Evolutionary conservation across 2,888 invertebrate genomes (phyloP), one percentile per base, ranked within the genome.

Genomic region (Creontiades dilutus): DNA sequence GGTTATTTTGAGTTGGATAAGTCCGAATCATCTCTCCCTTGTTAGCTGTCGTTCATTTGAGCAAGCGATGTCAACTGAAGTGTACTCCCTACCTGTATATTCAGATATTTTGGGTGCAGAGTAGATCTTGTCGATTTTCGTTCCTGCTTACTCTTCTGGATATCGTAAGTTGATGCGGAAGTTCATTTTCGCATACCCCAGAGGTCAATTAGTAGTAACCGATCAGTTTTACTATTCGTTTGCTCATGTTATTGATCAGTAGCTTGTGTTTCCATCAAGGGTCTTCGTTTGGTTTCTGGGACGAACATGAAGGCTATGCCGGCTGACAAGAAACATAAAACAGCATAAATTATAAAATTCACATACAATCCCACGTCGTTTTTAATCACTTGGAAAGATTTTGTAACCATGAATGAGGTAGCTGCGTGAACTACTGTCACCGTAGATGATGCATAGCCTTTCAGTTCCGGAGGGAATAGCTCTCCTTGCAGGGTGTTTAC

Each of bases 401-500:
- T 92, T 7, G 92, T 92, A 14, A 92, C 92, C 2, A 91, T 89
- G 82, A 91, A 91, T 5, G 91, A 90, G 1, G 91, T 89, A 48
- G 90, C 90, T 23, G 91, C 92, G 89, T 92, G 92, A 55, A 91
- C 90, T 27, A 92, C 75, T 27, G 92, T 91, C 7, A 90, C 89
- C n/a, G 91, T 90, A 0, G 92, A 91, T 4, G 92, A 91, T 23
- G 92, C 91, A 16, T 91, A 47, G 12, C 91, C 92, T 90, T 92
- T 92, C 13, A 92, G 89, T 68, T 90, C 89, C 0, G 91, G 90
- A 57, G 92, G 91, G 68, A 92, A 92, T n/a, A 92, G 86, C 90
- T 92, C 92, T 16, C 92, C 91, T 81, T 92, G 92, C 12, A 92
- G 90, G 7, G 91, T 91, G 75, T 91, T 92, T 0, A 92, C 89